Evolutionary conservation across 2,888 invertebrate species (phyloP).

Genomic region (Acleris literana): DNA sequence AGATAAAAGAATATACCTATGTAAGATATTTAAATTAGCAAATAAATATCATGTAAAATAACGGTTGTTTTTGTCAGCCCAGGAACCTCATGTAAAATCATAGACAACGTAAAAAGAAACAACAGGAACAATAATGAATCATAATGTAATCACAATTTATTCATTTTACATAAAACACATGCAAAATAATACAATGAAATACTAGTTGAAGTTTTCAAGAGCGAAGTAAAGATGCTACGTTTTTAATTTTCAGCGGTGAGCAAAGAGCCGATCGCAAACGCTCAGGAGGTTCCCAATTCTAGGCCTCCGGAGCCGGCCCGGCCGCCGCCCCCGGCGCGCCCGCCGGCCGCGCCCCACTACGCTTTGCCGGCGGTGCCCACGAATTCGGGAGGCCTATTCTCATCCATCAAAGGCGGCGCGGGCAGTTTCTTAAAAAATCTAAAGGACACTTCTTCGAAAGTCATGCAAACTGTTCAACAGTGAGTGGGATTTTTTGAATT

Average conservation of each 20-base stretch:
- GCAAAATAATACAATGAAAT: conserved; percentile 33
- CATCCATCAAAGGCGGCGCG: conserved; percentile 95
- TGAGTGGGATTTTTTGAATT: conserved; percentile 66
- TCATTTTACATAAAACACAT: not conserved
- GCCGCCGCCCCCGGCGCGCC: conserved; percentile 60
- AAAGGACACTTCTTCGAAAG: conserved; percentile 97
- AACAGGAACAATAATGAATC: conserved; percentile 18
- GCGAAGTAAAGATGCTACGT: conserved; percentile 11
- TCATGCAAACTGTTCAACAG: conserved; percentile 98
- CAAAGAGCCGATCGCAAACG: conserved; percentile 59
- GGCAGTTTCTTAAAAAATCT: conserved; percentile 96
- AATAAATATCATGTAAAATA: conserved; percentile 72
- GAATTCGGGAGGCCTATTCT: conserved; percentile 87
- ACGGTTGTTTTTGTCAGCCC: conserved; percentile 52
- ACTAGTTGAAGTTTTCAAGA: conserved; percentile 49
- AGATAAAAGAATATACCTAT: conserved; percentile 54
- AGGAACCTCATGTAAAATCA: conserved; percentile 5
- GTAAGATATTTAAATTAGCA: conserved; percentile 71
- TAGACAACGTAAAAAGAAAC: not conserved
- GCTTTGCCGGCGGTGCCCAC: conserved; percentile 56
- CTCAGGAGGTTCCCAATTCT: conserved; percentile 59
- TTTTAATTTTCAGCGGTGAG: conserved; percentile 55
- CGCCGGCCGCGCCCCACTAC: conserved; percentile 63
- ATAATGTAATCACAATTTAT: conserved; percentile 47
- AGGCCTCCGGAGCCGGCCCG: conserved; percentile 68